These are phyloP conservation scores for Gymnocheta viridis DNA, from an alignment of 2,888 invertebrate genomes.

Conservation along the genomic window DNA sequence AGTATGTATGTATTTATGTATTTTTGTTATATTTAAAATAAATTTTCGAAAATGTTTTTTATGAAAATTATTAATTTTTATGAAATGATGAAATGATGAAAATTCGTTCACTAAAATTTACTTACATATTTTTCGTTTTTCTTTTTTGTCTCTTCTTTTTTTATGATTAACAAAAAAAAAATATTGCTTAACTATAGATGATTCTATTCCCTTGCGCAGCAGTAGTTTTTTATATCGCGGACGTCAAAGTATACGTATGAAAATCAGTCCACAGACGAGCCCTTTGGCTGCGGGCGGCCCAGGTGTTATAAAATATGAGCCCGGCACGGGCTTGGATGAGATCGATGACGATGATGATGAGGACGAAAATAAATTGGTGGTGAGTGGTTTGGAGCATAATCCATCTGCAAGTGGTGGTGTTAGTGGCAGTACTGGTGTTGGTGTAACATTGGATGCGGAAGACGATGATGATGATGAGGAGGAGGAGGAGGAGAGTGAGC, in stretches of 20 bases:
- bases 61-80: not conserved
- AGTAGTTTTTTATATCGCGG: slow-evolving; percentile 63
- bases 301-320: slow-evolving; percentile 77
- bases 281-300: slow-evolving; percentile 70
- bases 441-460: slow-evolving; percentile 65
- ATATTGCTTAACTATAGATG: slow-evolving; percentile 56
- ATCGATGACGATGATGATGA: slow-evolving; percentile 73
- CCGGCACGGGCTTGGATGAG: slow-evolving; percentile 72
- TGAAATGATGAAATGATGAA: not conserved
- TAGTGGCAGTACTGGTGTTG: slow-evolving; percentile 26
- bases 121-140: slow-evolving; percentile 45
- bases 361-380: slow-evolving; percentile 64
- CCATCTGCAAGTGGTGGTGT: slow-evolving; percentile 20
- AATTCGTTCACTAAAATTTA: slow-evolving; percentile 25
- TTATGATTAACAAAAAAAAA: slow-evolving; percentile 12
- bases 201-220: slow-evolving; percentile 53
- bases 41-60: not conserved
- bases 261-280: slow-evolving; percentile 79
- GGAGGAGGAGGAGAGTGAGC: slow-evolving; percentile 75
- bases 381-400: slow-evolving; percentile 59
- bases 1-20: too few relatives aligned
- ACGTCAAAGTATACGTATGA: slow-evolving; percentile 75
- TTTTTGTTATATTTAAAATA: not conserved
- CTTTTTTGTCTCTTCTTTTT: slow-evolving; percentile 45
- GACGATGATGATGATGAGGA: slow-evolving; percentile 59